phyloP scores from a whole-genome alignment of 1,140 invertebrate species.

The Augochlora pura region DNA sequence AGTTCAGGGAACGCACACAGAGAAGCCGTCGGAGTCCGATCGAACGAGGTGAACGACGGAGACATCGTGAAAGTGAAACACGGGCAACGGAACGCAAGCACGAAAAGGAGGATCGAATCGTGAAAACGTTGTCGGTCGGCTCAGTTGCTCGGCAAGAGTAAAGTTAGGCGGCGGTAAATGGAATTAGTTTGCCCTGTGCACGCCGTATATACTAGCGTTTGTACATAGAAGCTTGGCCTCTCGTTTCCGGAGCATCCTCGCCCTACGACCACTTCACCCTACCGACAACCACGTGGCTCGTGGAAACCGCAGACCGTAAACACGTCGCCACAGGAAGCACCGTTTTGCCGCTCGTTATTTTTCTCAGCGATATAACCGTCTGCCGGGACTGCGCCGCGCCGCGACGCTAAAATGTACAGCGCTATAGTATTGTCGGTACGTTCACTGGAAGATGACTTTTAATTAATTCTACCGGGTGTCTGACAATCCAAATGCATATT shows the following conservation, averaged over 20 bases:
- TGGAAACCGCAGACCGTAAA: conserved; percentile 46
- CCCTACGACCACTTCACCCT: conserved; percentile 21
- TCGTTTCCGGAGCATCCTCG: conserved; percentile 32
- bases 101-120: conserved; percentile 7
- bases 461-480: conserved; percentile 1
- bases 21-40: conserved; percentile 17
- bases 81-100: no score
- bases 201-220: conserved; percentile 27
- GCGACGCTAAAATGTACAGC: not conserved
- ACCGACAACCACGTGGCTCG: conserved; percentile 9
- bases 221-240: conserved; percentile 33
- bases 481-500: not conserved
- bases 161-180: conserved; percentile 57
- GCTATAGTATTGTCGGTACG: conserved; percentile 41
- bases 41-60: not conserved
- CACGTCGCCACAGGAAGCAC: conserved; percentile 24
- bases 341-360: conserved; percentile 37
- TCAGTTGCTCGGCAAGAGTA: conserved; percentile 11
- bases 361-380: conserved; percentile 15
- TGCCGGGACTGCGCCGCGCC: no score
- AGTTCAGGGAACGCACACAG: conserved; percentile 12
- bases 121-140: conserved; percentile 14
- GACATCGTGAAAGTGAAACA: conserved; percentile 36
- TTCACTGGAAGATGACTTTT: conserved; percentile 1
- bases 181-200: conserved; percentile 54